Evolutionary conservation across 1,140 invertebrate genomes (phyloP), one percentile per base, ranked within the genome.

Genomic region (Metaphire vulgaris): DNA sequence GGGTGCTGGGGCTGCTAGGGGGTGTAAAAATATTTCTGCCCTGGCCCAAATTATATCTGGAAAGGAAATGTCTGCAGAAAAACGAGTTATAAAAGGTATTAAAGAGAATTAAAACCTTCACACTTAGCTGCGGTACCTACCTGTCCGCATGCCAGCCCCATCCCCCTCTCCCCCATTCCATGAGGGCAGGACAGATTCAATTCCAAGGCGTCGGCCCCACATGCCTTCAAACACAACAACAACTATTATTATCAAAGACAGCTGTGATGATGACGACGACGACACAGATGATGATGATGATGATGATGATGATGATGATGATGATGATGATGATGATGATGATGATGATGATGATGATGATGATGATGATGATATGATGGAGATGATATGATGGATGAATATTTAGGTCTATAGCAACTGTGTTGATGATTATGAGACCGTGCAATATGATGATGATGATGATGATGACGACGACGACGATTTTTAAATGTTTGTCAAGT

Each of bases 61-160:
- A n/a, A n/a, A n/a, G n/a, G n/a, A n/a, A n/a, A n/a, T n/a, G n/a
- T n/a, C n/a, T n/a, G n/a, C n/a, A n/a, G n/a, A n/a, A n/a, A n/a
- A n/a, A n/a, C n/a, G n/a, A n/a, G n/a, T n/a, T n/a, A n/a, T n/a
- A n/a, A n/a, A n/a, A n/a, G n/a, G n/a, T n/a, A n/a, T n/a, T n/a
- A n/a, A n/a, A n/a, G n/a, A n/a, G n/a, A n/a, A n/a, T n/a, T n/a
- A n/a, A n/a, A n/a, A n/a, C n/a, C n/a, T n/a, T n/a, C n/a, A n/a
- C n/a, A n/a, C n/a, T n/a, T n/a, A n/a, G n/a, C n/a, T n/a, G n/a
- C n/a, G n/a, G n/a, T n/a, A n/a, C n/a, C 83, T 83, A 93, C 92
- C 89, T 97, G 95, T 77, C 97, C 97, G 88, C 96, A 99, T 34
- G 96, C 97, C 32, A 99, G 84, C 0, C 97, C 97, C 97, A 99